Percentiles rank a stretch among this genome's conserved stretches.
Evolutionary conservation across 2,797 vertebrate species (phyloP).

Genomic region (Allobates femoralis): DNA sequence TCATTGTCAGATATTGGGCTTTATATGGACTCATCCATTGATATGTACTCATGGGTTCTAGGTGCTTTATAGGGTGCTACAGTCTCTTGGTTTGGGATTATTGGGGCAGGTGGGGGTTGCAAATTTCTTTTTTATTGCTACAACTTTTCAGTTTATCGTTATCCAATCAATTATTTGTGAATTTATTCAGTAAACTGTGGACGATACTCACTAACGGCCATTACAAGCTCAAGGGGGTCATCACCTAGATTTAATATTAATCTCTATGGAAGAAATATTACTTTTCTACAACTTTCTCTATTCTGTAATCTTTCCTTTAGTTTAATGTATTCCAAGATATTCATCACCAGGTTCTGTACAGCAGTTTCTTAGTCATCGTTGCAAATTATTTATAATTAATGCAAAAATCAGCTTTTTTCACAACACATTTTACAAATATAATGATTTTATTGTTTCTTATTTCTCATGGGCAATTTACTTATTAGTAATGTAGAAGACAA

Average conservation of each 20-base stretch:
- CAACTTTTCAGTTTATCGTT: neutral
- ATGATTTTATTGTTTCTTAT: too few species aligned
- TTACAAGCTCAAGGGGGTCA: neutral
- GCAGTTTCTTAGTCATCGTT: too few species aligned
- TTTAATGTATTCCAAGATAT: too few species aligned
- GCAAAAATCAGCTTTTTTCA: too few species aligned
- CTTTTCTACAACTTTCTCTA: neutral
- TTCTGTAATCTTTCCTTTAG: too few species aligned
- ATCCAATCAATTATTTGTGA: neutral
- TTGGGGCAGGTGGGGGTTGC: too few species aligned
- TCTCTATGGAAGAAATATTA: neutral
- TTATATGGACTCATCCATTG: neutral
- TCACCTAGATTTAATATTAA: neutral
- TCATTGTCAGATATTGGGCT: neutral
- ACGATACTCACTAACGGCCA: neutral
- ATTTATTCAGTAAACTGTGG: too few species aligned
- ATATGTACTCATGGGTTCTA: neutral
- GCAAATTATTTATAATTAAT: too few species aligned
- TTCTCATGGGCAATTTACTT: too few species aligned
- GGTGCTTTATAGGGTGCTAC: neutral
- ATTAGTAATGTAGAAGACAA: neutral
- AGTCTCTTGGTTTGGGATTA: neutral
- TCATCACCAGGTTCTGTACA: too few species aligned
- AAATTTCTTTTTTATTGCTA: neutral
- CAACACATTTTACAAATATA: too few species aligned